Evolutionary conservation across 2,797 vertebrate species (phyloP).

Genomic region (Sebastes elongatus): DNA sequence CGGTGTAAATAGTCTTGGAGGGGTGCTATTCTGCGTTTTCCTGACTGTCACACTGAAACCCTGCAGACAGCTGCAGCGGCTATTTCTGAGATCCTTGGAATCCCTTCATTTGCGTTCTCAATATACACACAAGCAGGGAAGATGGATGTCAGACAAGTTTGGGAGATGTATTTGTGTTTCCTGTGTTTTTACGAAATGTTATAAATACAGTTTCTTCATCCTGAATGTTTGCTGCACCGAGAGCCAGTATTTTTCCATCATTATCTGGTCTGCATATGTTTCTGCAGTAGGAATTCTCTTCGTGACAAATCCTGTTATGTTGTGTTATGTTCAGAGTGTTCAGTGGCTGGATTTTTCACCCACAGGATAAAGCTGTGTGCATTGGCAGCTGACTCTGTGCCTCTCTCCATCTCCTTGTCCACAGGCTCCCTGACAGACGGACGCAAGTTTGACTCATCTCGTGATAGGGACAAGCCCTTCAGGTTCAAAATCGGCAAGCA

Average conservation of each 20-base stretch:
- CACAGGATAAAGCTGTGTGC: not conserved
- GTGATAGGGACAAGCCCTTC: slow-evolving; percentile 92
- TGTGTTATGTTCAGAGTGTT: not conserved
- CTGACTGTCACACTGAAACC: slow-evolving; percentile 43
- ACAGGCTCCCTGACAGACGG: slow-evolving; percentile 91
- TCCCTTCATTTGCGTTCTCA: slow-evolving; percentile 49
- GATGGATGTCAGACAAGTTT: slow-evolving; percentile 28
- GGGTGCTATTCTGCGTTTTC: slow-evolving; percentile 40
- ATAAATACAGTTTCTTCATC: not conserved
- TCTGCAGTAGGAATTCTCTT: not conserved
- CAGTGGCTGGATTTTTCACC: not conserved
- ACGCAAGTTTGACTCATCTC: slow-evolving; percentile 92
- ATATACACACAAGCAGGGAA: slow-evolving; percentile 33
- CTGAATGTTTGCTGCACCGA: not conserved
- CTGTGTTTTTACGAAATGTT: not conserved
- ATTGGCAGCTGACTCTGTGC: not conserved
- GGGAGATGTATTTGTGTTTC: slow-evolving; percentile 17
- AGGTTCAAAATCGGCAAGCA: slow-evolving; percentile 90
- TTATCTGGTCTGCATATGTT: not conserved
- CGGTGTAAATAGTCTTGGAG: slow-evolving; percentile 33
- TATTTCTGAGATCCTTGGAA: slow-evolving; percentile 67
- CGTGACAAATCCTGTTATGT: not conserved
- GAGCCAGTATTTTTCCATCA: not conserved
- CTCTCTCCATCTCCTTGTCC: not conserved
- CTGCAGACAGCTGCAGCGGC: slow-evolving; percentile 63